These are phyloP conservation scores for Gymnodraco acuticeps DNA, from an alignment of 2,797 vertebrate genomes.

Conservation along the genomic window DNA sequence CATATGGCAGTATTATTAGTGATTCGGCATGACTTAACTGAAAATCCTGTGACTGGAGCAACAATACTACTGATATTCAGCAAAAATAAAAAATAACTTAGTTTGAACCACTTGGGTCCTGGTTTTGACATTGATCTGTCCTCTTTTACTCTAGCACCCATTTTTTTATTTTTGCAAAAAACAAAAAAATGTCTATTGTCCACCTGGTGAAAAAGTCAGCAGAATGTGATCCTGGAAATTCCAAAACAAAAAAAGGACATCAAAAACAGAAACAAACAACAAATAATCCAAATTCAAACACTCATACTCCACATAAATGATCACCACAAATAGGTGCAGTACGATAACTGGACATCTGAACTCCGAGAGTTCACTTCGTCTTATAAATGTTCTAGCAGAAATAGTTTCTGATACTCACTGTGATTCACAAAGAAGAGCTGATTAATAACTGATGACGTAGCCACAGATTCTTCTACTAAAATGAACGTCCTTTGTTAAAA, in stretches of 20 bases:
- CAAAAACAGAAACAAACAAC: not conserved
- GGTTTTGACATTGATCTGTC: not conserved
- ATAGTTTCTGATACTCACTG: conserved; percentile 32
- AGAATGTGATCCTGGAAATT: conserved; percentile 20
- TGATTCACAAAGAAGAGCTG: conserved; percentile 1
- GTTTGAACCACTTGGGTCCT: not conserved
- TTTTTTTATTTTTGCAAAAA: conserved; percentile 3
- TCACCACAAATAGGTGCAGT: not conserved
- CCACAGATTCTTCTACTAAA: not conserved
- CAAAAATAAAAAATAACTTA: conserved; percentile 17
- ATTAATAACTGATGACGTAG: not conserved
- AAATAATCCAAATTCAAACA: not conserved
- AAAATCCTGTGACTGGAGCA: conserved; percentile 55
- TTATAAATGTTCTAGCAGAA: not conserved
- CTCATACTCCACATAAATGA: not conserved
- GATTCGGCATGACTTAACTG: conserved; percentile 67
- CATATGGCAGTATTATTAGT: conserved; percentile 51
- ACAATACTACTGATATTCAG: conserved; percentile 19
- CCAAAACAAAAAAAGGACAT: conserved; percentile 1
- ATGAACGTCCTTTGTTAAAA: not conserved
- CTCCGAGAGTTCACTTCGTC: too few species aligned
- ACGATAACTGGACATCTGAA: not conserved
- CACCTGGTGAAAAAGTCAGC: not conserved
- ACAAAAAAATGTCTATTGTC: not conserved
- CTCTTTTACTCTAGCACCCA: conserved; percentile 8